A percentile compares a stretch with the other conserved stretches of the same genome.
Evolutionary conservation across 2,888 invertebrate species (phyloP).

Genomic region (Diaphora mendica): DNA sequence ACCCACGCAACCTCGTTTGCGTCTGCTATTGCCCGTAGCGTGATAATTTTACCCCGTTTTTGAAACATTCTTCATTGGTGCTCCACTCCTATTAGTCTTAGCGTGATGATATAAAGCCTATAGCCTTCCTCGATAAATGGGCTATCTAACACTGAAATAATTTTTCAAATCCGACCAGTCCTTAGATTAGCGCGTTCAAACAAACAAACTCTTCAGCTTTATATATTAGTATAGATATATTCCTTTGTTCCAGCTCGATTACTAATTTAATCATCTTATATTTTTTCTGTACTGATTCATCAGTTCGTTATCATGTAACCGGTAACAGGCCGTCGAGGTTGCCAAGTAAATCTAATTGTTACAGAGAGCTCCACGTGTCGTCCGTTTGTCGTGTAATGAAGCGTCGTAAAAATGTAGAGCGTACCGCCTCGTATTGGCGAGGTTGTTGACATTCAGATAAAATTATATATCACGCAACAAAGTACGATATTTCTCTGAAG

Average conservation of each 20-base stretch:
- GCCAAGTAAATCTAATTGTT: constrained; percentile 45
- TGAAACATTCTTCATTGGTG: too few species aligned
- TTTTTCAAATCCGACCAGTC: too few species aligned
- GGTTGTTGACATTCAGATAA: constrained; percentile 74
- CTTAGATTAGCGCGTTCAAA: too few species aligned
- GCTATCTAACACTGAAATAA: too few species aligned
- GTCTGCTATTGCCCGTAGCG: too few species aligned
- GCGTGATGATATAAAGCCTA: too few species aligned
- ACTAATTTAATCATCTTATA: neutral
- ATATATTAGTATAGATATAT: neutral
- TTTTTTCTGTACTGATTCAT: constrained; percentile 17
- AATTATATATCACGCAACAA: constrained; percentile 51
- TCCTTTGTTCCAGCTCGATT: constrained; percentile 10
- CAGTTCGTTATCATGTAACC: constrained; percentile 29
- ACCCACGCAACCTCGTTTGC: too few species aligned
- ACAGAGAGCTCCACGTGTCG: constrained; percentile 56
- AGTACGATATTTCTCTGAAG: constrained; percentile 41
- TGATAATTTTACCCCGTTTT: too few species aligned
- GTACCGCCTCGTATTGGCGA: constrained; percentile 57
- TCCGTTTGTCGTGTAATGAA: constrained; percentile 53
- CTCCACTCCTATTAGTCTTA: too few species aligned
- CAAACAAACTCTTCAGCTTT: too few species aligned
- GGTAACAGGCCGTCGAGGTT: constrained; percentile 34
- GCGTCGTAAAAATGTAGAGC: constrained; percentile 63
- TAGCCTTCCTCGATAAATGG: too few species aligned